Percentiles rank a stretch among this genome's conserved stretches.
These are phyloP conservation scores for Drosophila lacertosa DNA, from an alignment of 1,140 invertebrate genomes.

Conservation along the genomic window DNA sequence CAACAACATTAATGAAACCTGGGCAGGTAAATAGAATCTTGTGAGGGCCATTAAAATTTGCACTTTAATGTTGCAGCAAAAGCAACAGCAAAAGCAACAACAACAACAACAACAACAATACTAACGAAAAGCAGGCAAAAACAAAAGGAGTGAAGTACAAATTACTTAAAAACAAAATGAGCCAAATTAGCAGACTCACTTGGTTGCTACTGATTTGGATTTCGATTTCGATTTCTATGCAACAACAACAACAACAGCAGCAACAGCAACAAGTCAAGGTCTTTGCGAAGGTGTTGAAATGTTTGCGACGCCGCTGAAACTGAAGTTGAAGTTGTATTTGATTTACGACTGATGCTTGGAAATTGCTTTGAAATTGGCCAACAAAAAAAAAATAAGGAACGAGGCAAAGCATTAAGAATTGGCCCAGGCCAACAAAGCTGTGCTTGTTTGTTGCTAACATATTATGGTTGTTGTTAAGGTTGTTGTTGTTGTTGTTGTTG, in stretches of 20 bases:
- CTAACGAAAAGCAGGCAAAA: constrained; percentile 4
- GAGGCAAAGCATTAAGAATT: constrained; percentile 70
- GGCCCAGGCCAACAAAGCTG: constrained; percentile 43
- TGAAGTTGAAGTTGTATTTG: constrained; percentile 61
- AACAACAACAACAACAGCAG: constrained; percentile 33
- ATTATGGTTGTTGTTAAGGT: constrained; percentile 33
- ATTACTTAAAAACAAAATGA: constrained; percentile 80
- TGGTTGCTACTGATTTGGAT: constrained; percentile 73
- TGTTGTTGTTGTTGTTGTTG: constrained; percentile 20
- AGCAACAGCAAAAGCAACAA: constrained; percentile 3
- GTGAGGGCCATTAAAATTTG: constrained; percentile 76
- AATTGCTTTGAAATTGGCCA: constrained; percentile 77
- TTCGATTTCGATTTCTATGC: constrained; percentile 63
- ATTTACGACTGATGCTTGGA: constrained; percentile 76
- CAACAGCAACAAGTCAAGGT: constrained; percentile 64
- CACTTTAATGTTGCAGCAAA: constrained; percentile 70
- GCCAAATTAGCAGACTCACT: constrained; percentile 79
- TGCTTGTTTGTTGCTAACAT: constrained; percentile 7
- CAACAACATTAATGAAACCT: constrained; percentile 48
- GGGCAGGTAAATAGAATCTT: constrained; percentile 58
- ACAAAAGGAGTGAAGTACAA: constrained; percentile 64
- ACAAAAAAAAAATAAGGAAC: constrained; percentile 49
- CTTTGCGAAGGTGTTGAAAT: constrained; percentile 81
- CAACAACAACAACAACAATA: neutral
- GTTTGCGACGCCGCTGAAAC: constrained; percentile 50